These are phyloP conservation scores for Apamea sordens DNA, from an alignment of 2,888 invertebrate species.

Conservation along the genomic window DNA sequence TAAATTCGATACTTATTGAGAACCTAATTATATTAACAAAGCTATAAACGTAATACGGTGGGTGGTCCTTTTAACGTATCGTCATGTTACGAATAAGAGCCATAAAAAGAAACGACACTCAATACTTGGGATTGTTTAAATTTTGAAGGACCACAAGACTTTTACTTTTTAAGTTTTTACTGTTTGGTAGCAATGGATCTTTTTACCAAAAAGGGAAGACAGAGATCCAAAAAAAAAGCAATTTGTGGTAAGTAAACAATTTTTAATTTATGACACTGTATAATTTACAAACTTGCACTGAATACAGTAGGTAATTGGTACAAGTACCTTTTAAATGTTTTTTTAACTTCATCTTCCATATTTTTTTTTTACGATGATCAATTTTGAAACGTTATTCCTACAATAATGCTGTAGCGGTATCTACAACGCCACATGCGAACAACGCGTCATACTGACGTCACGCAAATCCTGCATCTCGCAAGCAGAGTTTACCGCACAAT, in stretches of 20 bases:
- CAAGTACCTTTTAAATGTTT: not conserved
- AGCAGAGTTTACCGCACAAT: too few relatives aligned
- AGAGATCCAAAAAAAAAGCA: slow-evolving; percentile 8
- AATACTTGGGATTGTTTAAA: slow-evolving; percentile 67
- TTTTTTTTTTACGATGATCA: too few relatives aligned
- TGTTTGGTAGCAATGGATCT: slow-evolving; percentile 27
- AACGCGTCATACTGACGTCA: too few relatives aligned
- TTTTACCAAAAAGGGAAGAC: slow-evolving; percentile 15
- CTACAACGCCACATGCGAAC: too few relatives aligned
- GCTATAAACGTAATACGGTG: slow-evolving; percentile 66
- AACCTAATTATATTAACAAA: slow-evolving; percentile 69
- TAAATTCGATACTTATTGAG: slow-evolving; percentile 31
- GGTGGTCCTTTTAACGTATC: slow-evolving; percentile 69
- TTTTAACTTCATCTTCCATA: not conserved
- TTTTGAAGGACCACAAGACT: slow-evolving; percentile 59
- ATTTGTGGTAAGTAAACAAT: slow-evolving; percentile 1
- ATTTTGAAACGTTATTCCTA: not conserved
- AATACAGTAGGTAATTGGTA: not conserved
- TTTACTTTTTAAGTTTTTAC: slow-evolving; percentile 49
- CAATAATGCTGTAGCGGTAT: not conserved
- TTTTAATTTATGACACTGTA: slow-evolving; percentile 22
- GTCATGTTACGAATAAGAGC: slow-evolving; percentile 67
- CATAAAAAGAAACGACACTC: slow-evolving; percentile 61
- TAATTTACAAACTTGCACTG: not conserved
- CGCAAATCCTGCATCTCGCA: too few relatives aligned